Base-by-base conservation (phyloP, 2,888 invertebrate genomes). In the Idaea dimidiata region DNA sequence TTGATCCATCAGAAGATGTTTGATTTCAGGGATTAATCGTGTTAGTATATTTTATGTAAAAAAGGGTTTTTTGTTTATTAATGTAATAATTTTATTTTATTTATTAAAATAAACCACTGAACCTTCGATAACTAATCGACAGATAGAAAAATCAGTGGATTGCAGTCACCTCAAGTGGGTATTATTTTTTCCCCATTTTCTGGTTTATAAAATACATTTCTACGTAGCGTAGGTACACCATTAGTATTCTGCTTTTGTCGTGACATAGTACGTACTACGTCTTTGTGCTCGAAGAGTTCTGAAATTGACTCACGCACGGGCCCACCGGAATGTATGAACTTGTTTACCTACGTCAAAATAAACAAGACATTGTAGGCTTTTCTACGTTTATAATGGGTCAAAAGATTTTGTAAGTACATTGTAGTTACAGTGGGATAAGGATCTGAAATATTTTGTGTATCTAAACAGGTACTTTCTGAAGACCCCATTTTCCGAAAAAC, bases 341-440 rank as follows among this genome's bases (percentile, higher is more conserved):
- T 71, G 67, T 73, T 73, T 71, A 70, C 71, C 67, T 67, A 58
- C 65, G 62, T 70, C 72, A 69, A 68, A 70, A 67, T 71, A 71
- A 72, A 69, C 69, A 70, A 66, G 68, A 59, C 62, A 59, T 60
- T 59, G 61, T 59, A 58, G 53, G 63, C 62, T 63, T 62, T 65
- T 65, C 62, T 68, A 65, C 66, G 66, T 64, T 59, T 54, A 24
- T 24, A 43, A 58, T 62, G 63, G 64, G 63, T 71, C 66, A 69
- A 71, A 68, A 66, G 67, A 62, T 67, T 69, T 69, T 60, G 57
- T 63, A 60, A 62, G 62, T 55, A 59, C 61, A 64, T 62, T 66
- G 59, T 63, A 54, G 62, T 62, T 24, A 24, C 24, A 24, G 63
- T 8, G 14, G 14, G 43, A 10, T 0, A 43, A 43, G 43, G 43